Base-by-base conservation (phyloP, 2,888 invertebrate species). In the Psylliodes chrysocephalus region DNA sequence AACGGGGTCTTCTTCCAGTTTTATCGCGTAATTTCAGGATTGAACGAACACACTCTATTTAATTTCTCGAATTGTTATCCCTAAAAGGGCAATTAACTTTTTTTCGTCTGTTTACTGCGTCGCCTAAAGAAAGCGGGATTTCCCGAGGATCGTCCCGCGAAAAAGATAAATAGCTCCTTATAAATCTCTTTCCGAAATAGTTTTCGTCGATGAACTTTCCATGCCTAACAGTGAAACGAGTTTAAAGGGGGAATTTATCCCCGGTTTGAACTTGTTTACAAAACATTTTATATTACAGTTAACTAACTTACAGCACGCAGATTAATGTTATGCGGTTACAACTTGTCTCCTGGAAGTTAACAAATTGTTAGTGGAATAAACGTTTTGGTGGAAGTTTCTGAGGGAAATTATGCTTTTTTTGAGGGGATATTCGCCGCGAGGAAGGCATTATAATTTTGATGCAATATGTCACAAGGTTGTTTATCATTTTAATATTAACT, bases 1-100 rank as follows among this genome's bases (percentile, higher is more conserved):
- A 76, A 73, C 71, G 67, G 64, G n/a, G 63, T 67, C 38, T 66
- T 69, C 63, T 52, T 44, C 52, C 51, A 66, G 70, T 71, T 75
- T 75, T 74, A 75, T 75, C 74, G 73, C 67, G 72, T 65, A 73
- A 72, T 75, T 74, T 72, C 68, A 67, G 69, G 73, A 70, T 71
- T 72, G 71, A 72, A 70, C 67, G 72, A 67, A 69, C 72, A 65
- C 71, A 67, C 72, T 73, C 71, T 71, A 74, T 75, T 75, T 74
- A 74, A 74, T 73, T 75, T 72, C 67, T 64, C 60, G 52, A 71
- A 74, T 70, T 73, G 69, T 70, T 73, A 71, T 72, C 74, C 68
- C 63, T 69, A 67, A 67, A 56, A 66, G 67, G 59, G 66, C 67
- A 73, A 73, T 73, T 73, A 71, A 73, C 66, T 71, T 71, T n/a